Conservation (phyloP, 2,797 vertebrate genomes). For the Ctenochaetus hawaiiensis region DNA sequence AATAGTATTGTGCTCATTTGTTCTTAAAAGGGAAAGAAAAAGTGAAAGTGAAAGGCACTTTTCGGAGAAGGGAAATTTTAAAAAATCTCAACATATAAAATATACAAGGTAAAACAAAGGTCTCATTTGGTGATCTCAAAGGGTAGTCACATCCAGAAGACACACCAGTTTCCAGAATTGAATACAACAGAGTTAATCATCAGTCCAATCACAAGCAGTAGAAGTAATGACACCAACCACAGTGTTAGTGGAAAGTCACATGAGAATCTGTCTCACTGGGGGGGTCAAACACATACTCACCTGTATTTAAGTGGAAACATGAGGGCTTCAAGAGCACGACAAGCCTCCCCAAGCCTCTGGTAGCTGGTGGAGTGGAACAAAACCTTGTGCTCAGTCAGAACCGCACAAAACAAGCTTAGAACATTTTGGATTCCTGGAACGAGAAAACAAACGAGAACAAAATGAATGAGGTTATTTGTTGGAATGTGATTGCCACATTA, state of each 20-base stretch:
- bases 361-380: conserved; percentile 98
- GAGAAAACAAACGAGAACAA: conserved; percentile 39
- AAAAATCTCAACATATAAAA: neutral
- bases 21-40: neutral
- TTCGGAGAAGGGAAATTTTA: neutral
- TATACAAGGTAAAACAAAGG: neutral
- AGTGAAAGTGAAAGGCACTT: neutral
- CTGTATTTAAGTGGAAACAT: conserved; percentile 99
- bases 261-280: neutral
- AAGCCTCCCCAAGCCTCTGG: conserved; percentile 96
- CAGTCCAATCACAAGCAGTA: conserved; percentile 20
- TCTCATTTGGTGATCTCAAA: neutral
- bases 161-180: conserved; percentile 16
- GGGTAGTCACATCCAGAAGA: neutral
- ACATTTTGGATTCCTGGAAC: conserved; percentile 97
- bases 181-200: conserved; percentile 53
- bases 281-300: conserved; percentile 75
- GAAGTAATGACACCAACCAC: conserved; percentile 20
- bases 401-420: conserved; percentile 95
- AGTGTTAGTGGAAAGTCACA: conserved; percentile 19
- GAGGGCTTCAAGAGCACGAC: conserved; percentile 94
- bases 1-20: neutral
- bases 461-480: conserved; percentile 57
- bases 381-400: conserved; percentile 98
- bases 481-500: conserved; percentile 50